These are phyloP conservation scores for Cryptotermes secundus DNA, from an alignment of 1,140 invertebrate genomes.

Conservation along the genomic window DNA sequence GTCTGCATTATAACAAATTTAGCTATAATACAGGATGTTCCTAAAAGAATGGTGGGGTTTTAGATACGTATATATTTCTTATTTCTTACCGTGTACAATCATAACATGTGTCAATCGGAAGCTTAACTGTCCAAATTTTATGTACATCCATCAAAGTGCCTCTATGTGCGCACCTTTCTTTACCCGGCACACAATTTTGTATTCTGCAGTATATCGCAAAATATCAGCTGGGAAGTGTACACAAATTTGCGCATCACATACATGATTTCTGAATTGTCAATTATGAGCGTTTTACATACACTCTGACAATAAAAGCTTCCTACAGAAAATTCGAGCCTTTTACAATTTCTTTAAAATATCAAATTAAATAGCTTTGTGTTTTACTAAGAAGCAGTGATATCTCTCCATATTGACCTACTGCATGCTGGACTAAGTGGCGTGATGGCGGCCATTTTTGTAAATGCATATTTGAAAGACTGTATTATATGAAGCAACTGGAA, in stretches of 20 bases:
- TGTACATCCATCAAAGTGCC: too few relatives aligned
- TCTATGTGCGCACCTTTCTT: too few relatives aligned
- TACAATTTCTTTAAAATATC: neutral
- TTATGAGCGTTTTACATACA: neutral
- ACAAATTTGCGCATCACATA: neutral
- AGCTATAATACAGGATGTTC: too few relatives aligned
- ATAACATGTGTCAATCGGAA: too few relatives aligned
- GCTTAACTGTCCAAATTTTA: too few relatives aligned
- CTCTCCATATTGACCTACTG: neutral
- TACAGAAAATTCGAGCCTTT: neutral
- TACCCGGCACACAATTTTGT: neutral
- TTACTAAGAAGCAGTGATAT: neutral
- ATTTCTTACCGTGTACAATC: too few relatives aligned
- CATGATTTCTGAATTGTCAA: neutral
- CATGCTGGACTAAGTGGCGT: neutral
- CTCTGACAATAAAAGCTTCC: neutral
- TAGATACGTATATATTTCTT: too few relatives aligned
- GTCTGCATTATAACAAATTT: too few relatives aligned
- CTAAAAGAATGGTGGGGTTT: too few relatives aligned
- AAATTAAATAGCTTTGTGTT: neutral
- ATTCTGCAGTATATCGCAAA: neutral
- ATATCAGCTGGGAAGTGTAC: neutral
- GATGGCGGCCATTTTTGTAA: constrained; percentile 15
- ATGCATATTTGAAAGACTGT: constrained; percentile 18
- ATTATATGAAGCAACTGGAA: neutral